phyloP scores from a whole-genome alignment of 2,113 vertebrate genomes.

The Epinephelus moara region DNA sequence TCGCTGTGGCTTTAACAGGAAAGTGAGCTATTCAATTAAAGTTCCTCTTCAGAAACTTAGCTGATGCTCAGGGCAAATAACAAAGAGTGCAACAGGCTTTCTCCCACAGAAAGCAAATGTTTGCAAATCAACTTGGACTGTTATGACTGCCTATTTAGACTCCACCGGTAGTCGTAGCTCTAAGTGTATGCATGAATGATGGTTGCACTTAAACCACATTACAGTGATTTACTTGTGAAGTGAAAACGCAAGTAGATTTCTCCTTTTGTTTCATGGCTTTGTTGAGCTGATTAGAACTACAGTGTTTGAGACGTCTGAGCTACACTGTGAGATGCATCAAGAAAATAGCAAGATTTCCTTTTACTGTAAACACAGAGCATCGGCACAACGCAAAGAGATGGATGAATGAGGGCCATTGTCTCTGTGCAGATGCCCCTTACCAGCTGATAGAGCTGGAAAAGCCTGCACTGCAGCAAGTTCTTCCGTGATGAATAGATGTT shows the following conservation, averaged over 20 bases:
- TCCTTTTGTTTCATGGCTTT: background rate
- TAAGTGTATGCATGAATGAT: constrained; percentile 1
- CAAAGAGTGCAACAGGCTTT: constrained; percentile 11
- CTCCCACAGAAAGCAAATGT: constrained; percentile 18
- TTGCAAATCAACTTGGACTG: constrained; percentile 21
- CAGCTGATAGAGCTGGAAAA: constrained; percentile 7
- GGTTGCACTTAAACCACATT: constrained; percentile 22
- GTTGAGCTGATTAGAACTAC: background rate
- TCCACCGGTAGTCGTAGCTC: background rate
- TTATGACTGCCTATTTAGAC: constrained; percentile 6
- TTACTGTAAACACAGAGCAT: constrained; percentile 9
- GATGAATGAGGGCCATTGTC: constrained; percentile 48
- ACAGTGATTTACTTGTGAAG: constrained; percentile 9
- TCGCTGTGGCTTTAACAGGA: background rate
- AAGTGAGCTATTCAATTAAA: background rate
- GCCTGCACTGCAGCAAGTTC: constrained; percentile 7
- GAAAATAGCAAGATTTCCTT: background rate
- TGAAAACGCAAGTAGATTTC: background rate
- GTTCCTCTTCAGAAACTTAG: background rate
- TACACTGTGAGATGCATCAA: background rate
- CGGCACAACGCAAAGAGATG: background rate
- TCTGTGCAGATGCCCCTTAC: background rate
- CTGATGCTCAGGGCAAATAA: background rate
- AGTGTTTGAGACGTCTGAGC: background rate
- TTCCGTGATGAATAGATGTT: constrained; percentile 45